Base-by-base conservation (phyloP, 2,113 vertebrate genomes). In the Hippolais icterina region DNA sequence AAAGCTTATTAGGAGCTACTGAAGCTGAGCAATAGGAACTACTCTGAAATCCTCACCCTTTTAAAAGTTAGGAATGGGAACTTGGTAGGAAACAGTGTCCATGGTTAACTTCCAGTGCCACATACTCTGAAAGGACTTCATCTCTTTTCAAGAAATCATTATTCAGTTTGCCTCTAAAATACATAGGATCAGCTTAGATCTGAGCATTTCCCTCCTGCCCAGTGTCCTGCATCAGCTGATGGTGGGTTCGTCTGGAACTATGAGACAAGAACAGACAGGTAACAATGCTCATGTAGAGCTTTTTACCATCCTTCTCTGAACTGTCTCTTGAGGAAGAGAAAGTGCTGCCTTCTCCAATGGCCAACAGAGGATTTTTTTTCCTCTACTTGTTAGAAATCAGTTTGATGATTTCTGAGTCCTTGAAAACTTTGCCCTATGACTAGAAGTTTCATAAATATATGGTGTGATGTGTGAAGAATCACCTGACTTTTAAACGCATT, bases 51-150 rank as follows among this genome's bases (percentile, higher is more conserved):
- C 31, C 31, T 69, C 27, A 54, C 31, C 16, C 16, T 42, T 24
- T 74, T 54, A 22, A 22, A 77, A 52, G n/a, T 70, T 57, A 53
- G 28, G 69, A 77, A 19, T 39, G 52, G 21, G 37, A 78, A 65
- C n/a, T 65, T 31, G 4, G 7, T 24, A 29, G 17, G 15, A 10
- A 54, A 1, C 24, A 47, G 25, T 31, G 27, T 74, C 50, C 8
- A 3, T 44, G 0, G 0, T 74, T 50, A 70, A 53, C 16, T 42
- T 41, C 19, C 60, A 37, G 19, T 61, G 47, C 42, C 24, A 13
- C 0, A 0, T 46, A 44, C 12, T 41, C 35, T 83, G 63, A 10
- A 83, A 64, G 41, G 59, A 37, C 29, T 56, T n/a, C 0, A 17
- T 56, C 46, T 27, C n/a, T 77, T 74, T 81, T 2, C 35, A 52